Evolutionary conservation across 1,140 invertebrate species (phyloP).

Genomic region (Zaprionus taronus): DNA sequence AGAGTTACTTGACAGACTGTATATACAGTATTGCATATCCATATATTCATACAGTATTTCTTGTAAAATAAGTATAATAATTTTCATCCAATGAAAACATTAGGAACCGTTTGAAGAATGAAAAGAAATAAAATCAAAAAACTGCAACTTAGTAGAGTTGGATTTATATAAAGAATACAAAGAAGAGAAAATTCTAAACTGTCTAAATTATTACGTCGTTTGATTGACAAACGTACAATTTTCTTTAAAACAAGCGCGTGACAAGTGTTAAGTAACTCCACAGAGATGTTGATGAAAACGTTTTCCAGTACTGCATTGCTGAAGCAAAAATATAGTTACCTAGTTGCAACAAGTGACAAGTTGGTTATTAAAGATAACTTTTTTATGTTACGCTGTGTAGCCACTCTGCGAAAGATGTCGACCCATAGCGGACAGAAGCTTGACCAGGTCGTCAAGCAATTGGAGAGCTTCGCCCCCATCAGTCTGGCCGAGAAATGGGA

Average conservation of each 20-base stretch:
- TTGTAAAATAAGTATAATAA: too few species aligned
- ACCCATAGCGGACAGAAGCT: slow-evolving; percentile 85
- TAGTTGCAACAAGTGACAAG: background rate
- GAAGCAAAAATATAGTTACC: background rate
- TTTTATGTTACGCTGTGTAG: slow-evolving; percentile 31
- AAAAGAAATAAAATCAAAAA: too few species aligned
- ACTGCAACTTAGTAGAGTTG: background rate
- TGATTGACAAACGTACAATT: background rate
- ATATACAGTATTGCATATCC: too few species aligned
- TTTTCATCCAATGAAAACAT: too few species aligned
- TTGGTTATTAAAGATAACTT: background rate
- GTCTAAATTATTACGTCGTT: background rate
- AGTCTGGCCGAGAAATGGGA: slow-evolving; percentile 95
- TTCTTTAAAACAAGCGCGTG: background rate
- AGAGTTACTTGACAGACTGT: too few species aligned
- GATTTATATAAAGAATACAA: background rate
- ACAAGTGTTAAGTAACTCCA: background rate
- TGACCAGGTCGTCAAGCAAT: slow-evolving; percentile 86
- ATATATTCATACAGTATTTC: too few species aligned
- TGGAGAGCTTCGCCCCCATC: slow-evolving; percentile 90
- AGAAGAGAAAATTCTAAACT: background rate
- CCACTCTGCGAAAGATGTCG: slow-evolving; percentile 51
- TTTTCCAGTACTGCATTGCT: slow-evolving; percentile 15
- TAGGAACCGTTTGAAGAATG: too few species aligned
- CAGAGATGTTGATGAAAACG: background rate